Evolutionary conservation across 2,888 invertebrate species (phyloP).

Genomic region (Latrodectus elegans): DNA sequence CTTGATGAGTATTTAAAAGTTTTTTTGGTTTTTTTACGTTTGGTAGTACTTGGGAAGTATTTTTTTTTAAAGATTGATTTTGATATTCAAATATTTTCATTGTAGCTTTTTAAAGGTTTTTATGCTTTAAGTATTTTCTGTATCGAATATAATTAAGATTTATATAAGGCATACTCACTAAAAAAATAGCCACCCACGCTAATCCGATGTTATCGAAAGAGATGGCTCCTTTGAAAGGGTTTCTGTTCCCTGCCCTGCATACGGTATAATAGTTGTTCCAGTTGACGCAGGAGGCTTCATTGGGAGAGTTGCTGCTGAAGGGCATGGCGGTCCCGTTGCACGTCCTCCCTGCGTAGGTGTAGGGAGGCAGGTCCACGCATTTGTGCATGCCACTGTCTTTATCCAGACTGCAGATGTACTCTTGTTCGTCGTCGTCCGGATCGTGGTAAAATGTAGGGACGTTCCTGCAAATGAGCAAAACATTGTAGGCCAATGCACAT

Average conservation of each 20-base stretch:
- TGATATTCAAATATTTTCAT: too few species aligned
- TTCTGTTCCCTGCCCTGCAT: slow-evolving; percentile 92
- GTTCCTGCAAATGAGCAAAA: slow-evolving; percentile 73
- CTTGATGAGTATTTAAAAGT: too few species aligned
- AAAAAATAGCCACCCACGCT: slow-evolving; percentile 97
- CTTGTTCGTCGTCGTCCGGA: slow-evolving; percentile 79
- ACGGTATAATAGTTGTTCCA: slow-evolving; percentile 99
- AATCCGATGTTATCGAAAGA: slow-evolving; percentile 99
- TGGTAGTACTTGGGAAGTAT: too few species aligned
- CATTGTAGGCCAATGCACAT: neutral
- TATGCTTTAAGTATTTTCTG: too few species aligned
- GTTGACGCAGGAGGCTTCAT: slow-evolving; percentile 89
- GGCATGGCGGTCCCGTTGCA: slow-evolving; percentile 86
- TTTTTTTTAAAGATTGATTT: too few species aligned
- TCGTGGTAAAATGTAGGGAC: slow-evolving; percentile 85
- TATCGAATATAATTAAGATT: too few species aligned
- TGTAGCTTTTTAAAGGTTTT: too few species aligned
- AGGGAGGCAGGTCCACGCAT: slow-evolving; percentile 88
- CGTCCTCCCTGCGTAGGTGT: slow-evolving; percentile 82
- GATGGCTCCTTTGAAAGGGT: slow-evolving; percentile 99
- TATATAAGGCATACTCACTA: slow-evolving; percentile 82
- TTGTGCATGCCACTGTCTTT: slow-evolving; percentile 96
- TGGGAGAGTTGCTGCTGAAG: slow-evolving; percentile 56
- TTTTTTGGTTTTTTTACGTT: too few species aligned
- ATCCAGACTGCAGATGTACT: slow-evolving; percentile 96